A percentile compares a stretch with the other conserved stretches of the same genome.
Conservation (phyloP, 1,140 invertebrate species). For the Diabrotica virgifera region DNA sequence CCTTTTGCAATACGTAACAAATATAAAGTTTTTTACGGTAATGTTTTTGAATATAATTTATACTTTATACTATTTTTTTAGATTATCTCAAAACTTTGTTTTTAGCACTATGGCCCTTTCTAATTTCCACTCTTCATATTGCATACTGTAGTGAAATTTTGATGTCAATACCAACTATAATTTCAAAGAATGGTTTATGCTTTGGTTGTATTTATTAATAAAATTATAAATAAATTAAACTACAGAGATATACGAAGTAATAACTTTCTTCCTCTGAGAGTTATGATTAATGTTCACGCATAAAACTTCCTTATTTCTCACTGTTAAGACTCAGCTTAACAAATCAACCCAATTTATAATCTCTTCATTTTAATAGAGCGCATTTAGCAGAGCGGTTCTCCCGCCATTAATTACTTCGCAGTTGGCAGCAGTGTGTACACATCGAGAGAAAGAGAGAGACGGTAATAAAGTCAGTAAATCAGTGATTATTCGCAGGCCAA, state of each 20-base stretch:
- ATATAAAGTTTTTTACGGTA: no score
- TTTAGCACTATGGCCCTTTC: no score
- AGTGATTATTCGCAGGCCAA: constrained; percentile 28
- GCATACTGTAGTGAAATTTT: no score
- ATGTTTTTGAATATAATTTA: no score
- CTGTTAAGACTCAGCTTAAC: constrained; percentile 1
- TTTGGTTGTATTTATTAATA: no score
- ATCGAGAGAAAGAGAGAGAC: constrained; percentile 4
- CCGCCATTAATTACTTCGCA: constrained; percentile 20
- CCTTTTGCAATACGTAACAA: no score
- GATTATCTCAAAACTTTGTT: no score
- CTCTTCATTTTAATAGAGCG: constrained; percentile 2
- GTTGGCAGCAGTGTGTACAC: constrained; percentile 11
- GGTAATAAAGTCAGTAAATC: constrained; percentile 29
- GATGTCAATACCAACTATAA: no score
- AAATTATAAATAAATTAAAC: no score
- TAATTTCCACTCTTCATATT: no score
- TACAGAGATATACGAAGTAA: neutral
- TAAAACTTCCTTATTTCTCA: constrained; percentile 1
- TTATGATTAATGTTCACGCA: neutral
- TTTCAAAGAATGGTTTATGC: no score
- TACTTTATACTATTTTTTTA: no score
- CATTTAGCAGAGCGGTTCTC: neutral
- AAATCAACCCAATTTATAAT: constrained; percentile 3
- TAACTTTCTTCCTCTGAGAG: neutral